Conservation (phyloP, 2,888 invertebrate genomes). For the Onthophagus sagittarius region DNA sequence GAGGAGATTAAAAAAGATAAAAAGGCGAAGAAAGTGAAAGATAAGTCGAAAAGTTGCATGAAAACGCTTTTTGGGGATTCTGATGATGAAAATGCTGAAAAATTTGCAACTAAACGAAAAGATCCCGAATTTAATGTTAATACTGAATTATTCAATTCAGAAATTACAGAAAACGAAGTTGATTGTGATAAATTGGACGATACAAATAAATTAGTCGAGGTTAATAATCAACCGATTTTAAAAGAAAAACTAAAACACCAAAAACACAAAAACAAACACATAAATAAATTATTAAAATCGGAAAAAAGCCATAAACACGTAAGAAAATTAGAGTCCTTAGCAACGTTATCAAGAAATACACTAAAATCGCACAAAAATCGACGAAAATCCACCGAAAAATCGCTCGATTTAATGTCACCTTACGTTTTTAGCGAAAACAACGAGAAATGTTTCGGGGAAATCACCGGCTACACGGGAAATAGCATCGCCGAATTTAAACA, state of each 20-base stretch:
- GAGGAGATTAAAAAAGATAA: background rate
- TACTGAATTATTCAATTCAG: background rate
- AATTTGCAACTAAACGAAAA: background rate
- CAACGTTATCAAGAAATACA: background rate
- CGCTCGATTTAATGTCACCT: background rate
- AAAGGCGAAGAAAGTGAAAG: background rate
- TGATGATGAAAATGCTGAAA: background rate
- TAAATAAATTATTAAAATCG: background rate
- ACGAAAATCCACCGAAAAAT: background rate
- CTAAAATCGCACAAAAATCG: background rate
- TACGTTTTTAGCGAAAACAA: background rate
- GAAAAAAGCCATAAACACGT: background rate
- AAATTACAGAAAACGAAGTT: background rate
- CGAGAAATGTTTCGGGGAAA: background rate
- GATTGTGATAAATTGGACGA: background rate
- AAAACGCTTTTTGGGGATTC: background rate
- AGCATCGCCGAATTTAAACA: background rate
- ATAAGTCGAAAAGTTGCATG: background rate
- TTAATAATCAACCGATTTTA: background rate
- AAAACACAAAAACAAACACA: background rate
- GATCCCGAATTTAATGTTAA: background rate
- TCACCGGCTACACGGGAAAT: background rate
- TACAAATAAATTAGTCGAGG: background rate
- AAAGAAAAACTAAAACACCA: background rate
- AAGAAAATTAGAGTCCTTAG: background rate